These are phyloP conservation scores for Heliconius melpomene DNA, from an alignment of 1,140 invertebrate species.

Conservation along the genomic window DNA sequence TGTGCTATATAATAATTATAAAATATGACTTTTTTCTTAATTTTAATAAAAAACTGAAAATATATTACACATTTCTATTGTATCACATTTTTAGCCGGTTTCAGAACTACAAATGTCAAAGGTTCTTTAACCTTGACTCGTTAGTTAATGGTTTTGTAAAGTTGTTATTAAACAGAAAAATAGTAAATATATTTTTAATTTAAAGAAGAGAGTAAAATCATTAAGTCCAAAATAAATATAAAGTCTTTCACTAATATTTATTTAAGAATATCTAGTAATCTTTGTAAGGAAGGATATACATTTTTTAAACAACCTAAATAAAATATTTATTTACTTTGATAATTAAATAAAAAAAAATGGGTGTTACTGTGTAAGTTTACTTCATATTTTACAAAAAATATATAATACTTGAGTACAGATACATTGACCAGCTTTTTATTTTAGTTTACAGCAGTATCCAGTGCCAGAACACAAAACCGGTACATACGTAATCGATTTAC, in stretches of 20 bases:
- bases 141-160: not conserved
- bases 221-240: too few species aligned
- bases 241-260: too few species aligned
- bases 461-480: conserved; percentile 93
- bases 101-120: not conserved
- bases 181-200: not conserved
- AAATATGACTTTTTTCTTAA: too few species aligned
- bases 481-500: conserved; percentile 90
- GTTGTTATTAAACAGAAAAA: conserved; percentile 11
- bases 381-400: not conserved
- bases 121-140: not conserved
- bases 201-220: not conserved
- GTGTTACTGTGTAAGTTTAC: conserved; percentile 71
- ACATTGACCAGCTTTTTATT: conserved; percentile 10
- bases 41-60: too few species aligned
- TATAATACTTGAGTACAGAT: conserved; percentile 15
- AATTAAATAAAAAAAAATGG: conserved; percentile 50
- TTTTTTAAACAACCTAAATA: not conserved
- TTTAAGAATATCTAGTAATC: not conserved
- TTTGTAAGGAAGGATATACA: not conserved
- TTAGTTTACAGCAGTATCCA: conserved; percentile 89
- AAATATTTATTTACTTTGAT: not conserved
- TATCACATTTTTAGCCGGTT: not conserved
- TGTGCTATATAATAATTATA: too few species aligned
- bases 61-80: not conserved